Conservation (phyloP, 2,888 invertebrate species). For the Sarcophaga subvicina region DNA sequence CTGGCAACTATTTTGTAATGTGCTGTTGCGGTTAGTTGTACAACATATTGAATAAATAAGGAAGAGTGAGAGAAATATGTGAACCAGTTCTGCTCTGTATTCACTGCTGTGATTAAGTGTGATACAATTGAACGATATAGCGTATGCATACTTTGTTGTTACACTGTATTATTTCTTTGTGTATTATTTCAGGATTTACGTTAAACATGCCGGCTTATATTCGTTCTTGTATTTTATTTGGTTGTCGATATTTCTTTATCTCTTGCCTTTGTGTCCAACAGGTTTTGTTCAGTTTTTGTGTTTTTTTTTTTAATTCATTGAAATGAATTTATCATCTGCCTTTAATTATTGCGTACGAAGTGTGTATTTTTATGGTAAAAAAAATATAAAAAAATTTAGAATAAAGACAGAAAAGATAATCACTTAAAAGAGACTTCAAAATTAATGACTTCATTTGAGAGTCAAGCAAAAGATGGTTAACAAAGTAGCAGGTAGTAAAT, state of each 20-base stretch:
- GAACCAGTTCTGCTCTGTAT: no score
- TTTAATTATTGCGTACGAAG: neutral
- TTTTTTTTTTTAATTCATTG: neutral
- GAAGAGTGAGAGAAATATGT: no score
- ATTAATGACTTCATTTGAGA: conserved; percentile 11
- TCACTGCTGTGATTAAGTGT: no score
- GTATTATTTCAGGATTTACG: neutral
- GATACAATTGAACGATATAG: no score
- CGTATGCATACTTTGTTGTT: neutral
- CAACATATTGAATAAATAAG: no score
- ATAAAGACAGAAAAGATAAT: neutral
- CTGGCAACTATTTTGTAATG: no score
- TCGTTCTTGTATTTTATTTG: neutral
- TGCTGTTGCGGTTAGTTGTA: no score
- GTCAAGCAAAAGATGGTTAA: neutral
- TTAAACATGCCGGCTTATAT: neutral
- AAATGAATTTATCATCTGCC: conserved; percentile 52
- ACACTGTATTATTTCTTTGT: conserved; percentile 2
- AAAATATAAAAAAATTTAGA: neutral
- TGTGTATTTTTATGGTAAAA: conserved; percentile 23
- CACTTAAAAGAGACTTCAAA: neutral
- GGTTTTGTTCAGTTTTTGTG: neutral
- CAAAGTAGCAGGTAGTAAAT: conserved; percentile 36
- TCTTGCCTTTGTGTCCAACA: conserved; percentile 2
- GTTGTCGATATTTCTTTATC: neutral